A percentile compares a stretch with the other conserved stretches of the same genome.
phyloP scores from a whole-genome alignment of 2,113 vertebrate species.

The Lagopus leucura region DNA sequence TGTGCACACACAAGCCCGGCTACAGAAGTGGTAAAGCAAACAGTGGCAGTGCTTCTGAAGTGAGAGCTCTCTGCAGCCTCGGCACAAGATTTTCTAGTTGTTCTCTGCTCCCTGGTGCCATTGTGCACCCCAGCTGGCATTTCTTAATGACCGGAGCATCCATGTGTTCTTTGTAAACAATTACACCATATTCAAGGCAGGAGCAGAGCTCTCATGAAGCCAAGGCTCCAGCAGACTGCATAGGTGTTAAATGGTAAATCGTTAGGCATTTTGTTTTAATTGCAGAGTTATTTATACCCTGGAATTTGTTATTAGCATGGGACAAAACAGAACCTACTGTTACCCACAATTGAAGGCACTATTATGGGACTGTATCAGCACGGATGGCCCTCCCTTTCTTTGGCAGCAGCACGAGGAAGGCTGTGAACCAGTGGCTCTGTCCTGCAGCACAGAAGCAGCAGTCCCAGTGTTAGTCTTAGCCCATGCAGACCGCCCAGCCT shows the following conservation, averaged over 20 bases:
- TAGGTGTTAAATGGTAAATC: slow-evolving; percentile 56
- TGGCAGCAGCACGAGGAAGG: not conserved
- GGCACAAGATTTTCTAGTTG: not conserved
- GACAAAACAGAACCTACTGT: slow-evolving; percentile 23
- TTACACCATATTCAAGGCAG: slow-evolving; percentile 48
- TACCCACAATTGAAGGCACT: slow-evolving; percentile 12
- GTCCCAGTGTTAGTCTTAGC: not conserved
- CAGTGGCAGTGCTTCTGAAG: not conserved
- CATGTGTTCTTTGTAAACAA: slow-evolving; percentile 28
- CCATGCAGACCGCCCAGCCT: not conserved
- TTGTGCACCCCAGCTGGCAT: not conserved
- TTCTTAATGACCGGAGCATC: slow-evolving; percentile 27
- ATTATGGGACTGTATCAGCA: not conserved
- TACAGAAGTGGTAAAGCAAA: not conserved
- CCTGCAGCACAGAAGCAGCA: not conserved
- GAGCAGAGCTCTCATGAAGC: not conserved
- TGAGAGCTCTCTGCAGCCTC: not conserved
- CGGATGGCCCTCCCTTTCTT: not conserved
- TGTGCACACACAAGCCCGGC: fast-evolving
- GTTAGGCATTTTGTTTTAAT: slow-evolving; percentile 50
- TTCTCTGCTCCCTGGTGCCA: slow-evolving; percentile 29
- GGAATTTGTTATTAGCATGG: slow-evolving; percentile 57
- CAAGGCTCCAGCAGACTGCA: not conserved
- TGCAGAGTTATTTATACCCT: slow-evolving; percentile 56
- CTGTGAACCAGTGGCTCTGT: not conserved